Base-by-base conservation (phyloP, 2,113 vertebrate genomes). In the Microtus richardsoni region DNA sequence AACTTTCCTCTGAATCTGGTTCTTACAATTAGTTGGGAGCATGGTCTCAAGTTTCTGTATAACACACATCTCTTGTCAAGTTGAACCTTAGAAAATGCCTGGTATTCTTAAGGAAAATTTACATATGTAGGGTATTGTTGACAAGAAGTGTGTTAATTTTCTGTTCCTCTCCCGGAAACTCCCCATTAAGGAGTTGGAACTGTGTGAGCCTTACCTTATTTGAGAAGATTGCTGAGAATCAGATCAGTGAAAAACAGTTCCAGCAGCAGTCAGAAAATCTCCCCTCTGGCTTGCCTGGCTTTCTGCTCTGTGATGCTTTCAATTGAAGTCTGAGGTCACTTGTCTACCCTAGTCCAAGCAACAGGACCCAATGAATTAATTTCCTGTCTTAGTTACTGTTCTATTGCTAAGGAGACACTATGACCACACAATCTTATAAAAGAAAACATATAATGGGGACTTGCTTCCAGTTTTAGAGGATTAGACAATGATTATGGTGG, bases 71-170 rank as follows among this genome's bases (percentile, higher is more conserved):
- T 70, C 44, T 73, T 13, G 47, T 92, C 85, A 33, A 4, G 9
- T 84, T 87, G 68, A 86, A 94, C 19, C 58, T 92, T 86, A 87
- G 75, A 92, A 95, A 88, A 93, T 92, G 12, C 30, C 5, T 90
- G 0, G 91, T 82, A 58, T 73, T 91, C 17, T 78, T 82, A 71
- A 95, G 60, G 95, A 91, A 68, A 91, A 83, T 88, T 91, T 93
- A 26, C 10, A 26, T 73, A 44, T 54, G 7, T 89, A 41, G 16
- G 73, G 30, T 85, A 71, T 90, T 95, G 75, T 60, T 74, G 33
- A 58, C 66, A 91, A 93, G 77, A 39, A 88, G 68, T 74, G 64
- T n/a, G 89, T 97, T 54, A 62, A 93, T 94, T 93, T 93, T 96
- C 84, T 7, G 24, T 17, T 84, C 3, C 4, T 95, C 87, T 36